Conservation (phyloP, 1,140 invertebrate species). For the Anastrepha ludens region DNA sequence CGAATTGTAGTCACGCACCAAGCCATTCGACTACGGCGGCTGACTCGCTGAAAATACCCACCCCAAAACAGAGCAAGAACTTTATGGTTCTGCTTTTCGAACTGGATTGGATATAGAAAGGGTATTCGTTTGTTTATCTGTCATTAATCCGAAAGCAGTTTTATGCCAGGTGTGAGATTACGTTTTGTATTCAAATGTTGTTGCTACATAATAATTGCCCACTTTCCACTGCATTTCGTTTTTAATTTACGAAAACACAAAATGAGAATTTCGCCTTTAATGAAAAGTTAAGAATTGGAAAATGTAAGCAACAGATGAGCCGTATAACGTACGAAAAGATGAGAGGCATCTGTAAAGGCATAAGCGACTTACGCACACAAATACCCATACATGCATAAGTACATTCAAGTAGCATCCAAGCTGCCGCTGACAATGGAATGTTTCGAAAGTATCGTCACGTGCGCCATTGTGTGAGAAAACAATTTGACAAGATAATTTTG, state of each 20-base stretch:
- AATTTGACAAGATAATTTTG: conserved; percentile 42
- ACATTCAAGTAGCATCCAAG: not conserved
- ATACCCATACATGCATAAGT: not conserved
- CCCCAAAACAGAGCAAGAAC: too few species aligned
- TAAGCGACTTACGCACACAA: too few species aligned
- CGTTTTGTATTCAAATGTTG: not conserved
- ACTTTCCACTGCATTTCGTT: not conserved
- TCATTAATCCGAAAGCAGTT: too few species aligned
- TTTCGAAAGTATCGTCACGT: not conserved
- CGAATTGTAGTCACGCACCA: too few species aligned
- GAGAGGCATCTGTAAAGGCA: not conserved
- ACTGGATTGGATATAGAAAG: too few species aligned
- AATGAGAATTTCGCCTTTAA: conserved; percentile 5
- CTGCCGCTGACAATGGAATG: not conserved
- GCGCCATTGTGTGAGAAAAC: not conserved
- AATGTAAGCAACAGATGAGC: conserved; percentile 36
- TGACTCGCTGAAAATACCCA: too few species aligned
- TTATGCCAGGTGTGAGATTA: too few species aligned
- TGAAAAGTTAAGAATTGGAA: conserved; percentile 27
- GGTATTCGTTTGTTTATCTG: too few species aligned
- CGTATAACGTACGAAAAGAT: not conserved
- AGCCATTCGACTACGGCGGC: too few species aligned
- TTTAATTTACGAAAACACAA: conserved; percentile 5
- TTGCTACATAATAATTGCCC: not conserved
- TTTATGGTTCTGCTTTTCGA: too few species aligned